Percentiles rank a stretch among this genome's conserved stretches.
These are phyloP conservation scores for Meiosimyza platycephala DNA, from an alignment of 2,888 invertebrate genomes.

Conservation along the genomic window DNA sequence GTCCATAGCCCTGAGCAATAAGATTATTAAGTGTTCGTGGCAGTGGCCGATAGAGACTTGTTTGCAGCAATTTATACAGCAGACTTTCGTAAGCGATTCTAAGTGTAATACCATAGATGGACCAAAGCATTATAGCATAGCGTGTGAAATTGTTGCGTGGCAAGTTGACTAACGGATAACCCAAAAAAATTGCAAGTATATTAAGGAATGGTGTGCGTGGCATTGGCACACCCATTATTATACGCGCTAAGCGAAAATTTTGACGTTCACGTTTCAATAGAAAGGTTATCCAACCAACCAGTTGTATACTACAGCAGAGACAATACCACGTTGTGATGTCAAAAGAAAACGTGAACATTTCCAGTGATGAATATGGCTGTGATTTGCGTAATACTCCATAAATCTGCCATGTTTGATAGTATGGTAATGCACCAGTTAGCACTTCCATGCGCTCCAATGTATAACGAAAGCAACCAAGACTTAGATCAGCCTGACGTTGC, in stretches of 20 bases:
- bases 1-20: slow-evolving; percentile 34
- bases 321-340: slow-evolving; percentile 47
- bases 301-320: slow-evolving; percentile 41
- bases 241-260: slow-evolving; percentile 29
- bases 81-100: slow-evolving; percentile 50
- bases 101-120: slow-evolving; percentile 45
- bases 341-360: slow-evolving; percentile 49
- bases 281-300: slow-evolving; percentile 21
- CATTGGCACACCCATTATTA: slow-evolving; percentile 40
- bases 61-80: slow-evolving; percentile 45
- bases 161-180: slow-evolving; percentile 31
- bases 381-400: slow-evolving; percentile 41
- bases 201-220: slow-evolving; percentile 8
- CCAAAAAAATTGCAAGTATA: slow-evolving; percentile 39
- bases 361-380: slow-evolving; percentile 46
- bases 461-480: slow-evolving; percentile 51
- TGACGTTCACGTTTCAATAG: background rate
- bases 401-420: slow-evolving; percentile 50
- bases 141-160: slow-evolving; percentile 45
- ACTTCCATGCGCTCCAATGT: slow-evolving; percentile 44
- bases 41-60: slow-evolving; percentile 44
- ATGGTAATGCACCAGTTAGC: slow-evolving; percentile 47
- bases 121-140: slow-evolving; percentile 44
- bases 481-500: slow-evolving; percentile 45
- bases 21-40: slow-evolving; percentile 45